These are phyloP conservation scores for Girardinus metallicus DNA, from an alignment of 2,797 vertebrate genomes.

Conservation along the genomic window DNA sequence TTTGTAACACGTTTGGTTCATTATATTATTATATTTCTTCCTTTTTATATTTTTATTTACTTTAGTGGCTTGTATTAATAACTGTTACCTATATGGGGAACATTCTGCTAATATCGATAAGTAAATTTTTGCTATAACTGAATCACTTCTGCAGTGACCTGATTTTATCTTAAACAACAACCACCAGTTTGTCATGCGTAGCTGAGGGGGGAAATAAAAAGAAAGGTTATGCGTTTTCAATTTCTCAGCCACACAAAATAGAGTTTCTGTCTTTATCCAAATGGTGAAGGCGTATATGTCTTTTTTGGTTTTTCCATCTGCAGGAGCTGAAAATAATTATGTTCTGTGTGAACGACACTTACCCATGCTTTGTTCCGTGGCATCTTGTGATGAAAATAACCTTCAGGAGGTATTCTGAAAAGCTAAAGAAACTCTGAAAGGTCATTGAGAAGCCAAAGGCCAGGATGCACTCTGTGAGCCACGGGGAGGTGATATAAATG, in stretches of 20 bases:
- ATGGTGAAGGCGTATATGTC: not conserved
- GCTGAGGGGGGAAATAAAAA: not conserved
- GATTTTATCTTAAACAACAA: not conserved
- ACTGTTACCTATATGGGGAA: not conserved
- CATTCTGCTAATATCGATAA: not conserved
- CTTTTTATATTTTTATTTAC: not conserved
- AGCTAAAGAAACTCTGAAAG: constrained; percentile 5
- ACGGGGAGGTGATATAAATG: not conserved
- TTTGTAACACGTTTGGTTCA: not conserved
- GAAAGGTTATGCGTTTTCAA: not conserved
- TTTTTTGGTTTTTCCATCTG: not conserved
- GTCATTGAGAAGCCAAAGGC: not conserved
- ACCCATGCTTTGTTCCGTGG: not conserved
- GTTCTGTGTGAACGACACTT: not conserved
- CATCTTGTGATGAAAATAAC: not conserved
- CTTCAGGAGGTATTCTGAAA: not conserved
- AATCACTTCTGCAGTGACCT: not conserved
- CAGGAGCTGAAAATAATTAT: not conserved
- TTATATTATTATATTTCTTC: not conserved
- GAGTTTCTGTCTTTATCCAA: not conserved
- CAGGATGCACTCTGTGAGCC: not conserved
- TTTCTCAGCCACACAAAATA: not conserved
- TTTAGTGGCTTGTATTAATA: not conserved
- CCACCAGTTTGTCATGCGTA: not conserved
- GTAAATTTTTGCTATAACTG: not conserved